Conservation (phyloP, 2,797 vertebrate species). For the Gymnothorax reevesii region DNA sequence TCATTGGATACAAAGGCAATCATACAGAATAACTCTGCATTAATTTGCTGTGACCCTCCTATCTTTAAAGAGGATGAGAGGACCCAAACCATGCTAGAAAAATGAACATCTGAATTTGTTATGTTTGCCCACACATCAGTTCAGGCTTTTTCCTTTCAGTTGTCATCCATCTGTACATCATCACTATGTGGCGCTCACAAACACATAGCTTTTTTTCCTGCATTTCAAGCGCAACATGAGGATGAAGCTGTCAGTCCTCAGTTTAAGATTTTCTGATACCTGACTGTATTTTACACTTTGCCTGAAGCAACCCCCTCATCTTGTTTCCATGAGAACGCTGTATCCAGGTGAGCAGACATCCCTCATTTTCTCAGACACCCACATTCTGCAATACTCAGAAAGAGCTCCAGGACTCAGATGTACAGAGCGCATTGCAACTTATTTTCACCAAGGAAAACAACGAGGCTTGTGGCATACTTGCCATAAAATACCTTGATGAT, state of each 20-base stretch:
- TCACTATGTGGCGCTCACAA: not conserved
- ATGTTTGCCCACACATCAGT: not conserved
- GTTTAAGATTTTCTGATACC: not conserved
- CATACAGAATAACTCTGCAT: no score
- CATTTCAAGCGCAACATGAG: not conserved
- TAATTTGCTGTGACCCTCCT: no score
- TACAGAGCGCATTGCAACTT: not conserved
- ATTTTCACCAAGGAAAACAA: not conserved
- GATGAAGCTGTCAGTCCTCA: not conserved
- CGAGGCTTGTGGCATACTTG: no score
- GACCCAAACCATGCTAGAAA: no score
- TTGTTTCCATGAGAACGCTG: constrained; percentile 8
- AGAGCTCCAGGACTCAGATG: not conserved
- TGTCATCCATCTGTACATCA: not conserved
- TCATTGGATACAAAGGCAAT: no score
- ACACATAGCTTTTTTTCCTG: not conserved
- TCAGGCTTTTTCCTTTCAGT: not conserved
- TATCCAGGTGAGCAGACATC: not conserved
- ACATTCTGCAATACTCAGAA: not conserved
- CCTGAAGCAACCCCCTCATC: not conserved
- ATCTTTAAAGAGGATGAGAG: no score
- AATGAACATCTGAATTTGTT: not conserved
- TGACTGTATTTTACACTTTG: constrained; percentile 12
- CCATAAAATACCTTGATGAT: no score
- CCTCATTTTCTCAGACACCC: not conserved